These are phyloP conservation scores for Hylaeus volcanicus DNA, from an alignment of 1,140 invertebrate genomes.

Conservation along the genomic window DNA sequence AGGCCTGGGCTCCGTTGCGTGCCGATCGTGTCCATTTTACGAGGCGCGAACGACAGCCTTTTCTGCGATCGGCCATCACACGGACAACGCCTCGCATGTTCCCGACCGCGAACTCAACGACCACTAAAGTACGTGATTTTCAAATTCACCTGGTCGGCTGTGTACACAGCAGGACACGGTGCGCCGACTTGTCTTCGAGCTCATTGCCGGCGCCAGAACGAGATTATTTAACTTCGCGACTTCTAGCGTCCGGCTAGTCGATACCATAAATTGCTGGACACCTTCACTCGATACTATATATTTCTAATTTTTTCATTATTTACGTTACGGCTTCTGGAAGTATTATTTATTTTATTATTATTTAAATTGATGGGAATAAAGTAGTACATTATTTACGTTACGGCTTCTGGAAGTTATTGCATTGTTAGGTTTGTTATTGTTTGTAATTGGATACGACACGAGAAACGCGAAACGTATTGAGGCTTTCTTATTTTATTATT, in stretches of 20 bases:
- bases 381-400: too few relatives aligned
- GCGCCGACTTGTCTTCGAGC: background rate
- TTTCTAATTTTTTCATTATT: too few relatives aligned
- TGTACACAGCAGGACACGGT: slow-evolving; percentile 27
- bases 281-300: too few relatives aligned
- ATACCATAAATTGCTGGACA: background rate
- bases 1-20: slow-evolving; percentile 31
- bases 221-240: slow-evolving; percentile 2
- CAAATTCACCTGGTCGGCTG: slow-evolving; percentile 9
- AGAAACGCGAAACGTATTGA: too few relatives aligned
- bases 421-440: too few relatives aligned
- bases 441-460: too few relatives aligned
- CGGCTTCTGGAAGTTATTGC: too few relatives aligned
- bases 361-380: too few relatives aligned
- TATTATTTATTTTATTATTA: too few relatives aligned
- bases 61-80: slow-evolving; percentile 38
- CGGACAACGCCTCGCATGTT: slow-evolving; percentile 41
- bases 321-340: too few relatives aligned
- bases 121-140: slow-evolving; percentile 33
- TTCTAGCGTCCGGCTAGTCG: slow-evolving; percentile 1
- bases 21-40: slow-evolving; percentile 48
- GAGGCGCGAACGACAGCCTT: slow-evolving; percentile 46
- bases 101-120: slow-evolving; percentile 8
- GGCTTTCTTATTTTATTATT: too few relatives aligned
- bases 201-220: background rate